Percentiles rank a stretch among this genome's conserved stretches.
phyloP scores from a whole-genome alignment of 2,797 vertebrate species.

The Enteromius argenteus region DNA sequence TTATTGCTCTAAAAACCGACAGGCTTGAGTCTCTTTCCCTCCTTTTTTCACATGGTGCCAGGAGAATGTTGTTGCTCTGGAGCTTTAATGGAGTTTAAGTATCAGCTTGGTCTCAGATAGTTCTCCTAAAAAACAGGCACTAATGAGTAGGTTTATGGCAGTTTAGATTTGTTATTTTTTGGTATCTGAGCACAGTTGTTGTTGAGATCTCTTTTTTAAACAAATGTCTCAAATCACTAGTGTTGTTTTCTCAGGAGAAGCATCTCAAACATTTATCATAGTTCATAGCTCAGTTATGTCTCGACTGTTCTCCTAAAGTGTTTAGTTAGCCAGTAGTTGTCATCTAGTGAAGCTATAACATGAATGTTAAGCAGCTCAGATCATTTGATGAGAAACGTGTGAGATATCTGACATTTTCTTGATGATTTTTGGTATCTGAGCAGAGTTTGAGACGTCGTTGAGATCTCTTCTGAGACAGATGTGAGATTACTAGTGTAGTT shows the following conservation, averaged over 20 bases:
- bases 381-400: not conserved
- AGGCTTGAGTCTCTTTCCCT: slow-evolving; percentile 5
- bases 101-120: not conserved
- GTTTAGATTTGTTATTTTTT: not conserved
- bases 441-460: not conserved
- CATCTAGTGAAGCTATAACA: not conserved
- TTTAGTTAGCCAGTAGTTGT: not conserved
- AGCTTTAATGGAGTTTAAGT: not conserved
- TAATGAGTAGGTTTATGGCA: not conserved
- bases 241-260: not conserved
- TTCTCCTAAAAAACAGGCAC: no score
- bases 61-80: not conserved
- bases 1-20: slow-evolving; percentile 46
- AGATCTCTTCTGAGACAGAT: not conserved
- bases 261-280: no score
- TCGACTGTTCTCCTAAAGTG: no score
- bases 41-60: not conserved
- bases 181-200: not conserved
- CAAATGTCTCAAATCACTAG: not conserved
- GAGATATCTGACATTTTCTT: not conserved
- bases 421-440: not conserved
- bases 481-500: not conserved
- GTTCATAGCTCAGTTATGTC: not conserved
- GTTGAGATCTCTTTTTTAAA: not conserved
- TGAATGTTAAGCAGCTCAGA: no score